Evolutionary conservation across 1,140 invertebrate species (phyloP), one percentile per base, ranked within the genome.

Genomic region (Drosophila arawakana): DNA sequence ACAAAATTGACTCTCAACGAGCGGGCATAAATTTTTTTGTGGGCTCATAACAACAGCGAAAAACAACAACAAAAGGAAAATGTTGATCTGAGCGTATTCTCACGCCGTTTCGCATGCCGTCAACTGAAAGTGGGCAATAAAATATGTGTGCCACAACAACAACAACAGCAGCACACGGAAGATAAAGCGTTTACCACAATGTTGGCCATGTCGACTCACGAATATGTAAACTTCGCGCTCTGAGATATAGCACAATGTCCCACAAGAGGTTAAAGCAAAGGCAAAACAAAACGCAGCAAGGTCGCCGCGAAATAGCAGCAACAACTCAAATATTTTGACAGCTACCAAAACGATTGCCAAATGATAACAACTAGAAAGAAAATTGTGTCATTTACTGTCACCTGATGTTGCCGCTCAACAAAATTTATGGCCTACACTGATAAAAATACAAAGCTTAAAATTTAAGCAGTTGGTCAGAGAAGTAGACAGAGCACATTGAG

Each of bases 361-460:
- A 63, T 30, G 25, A 30, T 71, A 66, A 13, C 65, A 76, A 67
- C 79, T 86, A 39, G 34, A 47, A 18, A 69, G 78, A 74, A 79
- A 82, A 82, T 73, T 86, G 66, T 82, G 80, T 57, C 80, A 85
- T 78, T 66, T 78, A 43, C 50, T 59, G 57, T 43, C 78, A 84
- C 71, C 75, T 78, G 75, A 46, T 71, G 52, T 65, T 54, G 52
- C 46, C 60, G 60, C 44, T 44, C 21, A 63, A 60, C 49, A 63
- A 75, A 57, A 86, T 82, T 79, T 86, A 86, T 69, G 79, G 37
- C 63, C 62, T n/a, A 30, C 25, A 30, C 4, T 30, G 25, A 30
- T 30, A 30, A 30, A 30, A 30, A 30, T 30, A 5, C 3, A 30
- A 30, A 5, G 25, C 25, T 30, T 1, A 4, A 3, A 30, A 30